These are phyloP conservation scores for Casuarius casuarius DNA, from an alignment of 2,113 vertebrate genomes.

Conservation along the genomic window DNA sequence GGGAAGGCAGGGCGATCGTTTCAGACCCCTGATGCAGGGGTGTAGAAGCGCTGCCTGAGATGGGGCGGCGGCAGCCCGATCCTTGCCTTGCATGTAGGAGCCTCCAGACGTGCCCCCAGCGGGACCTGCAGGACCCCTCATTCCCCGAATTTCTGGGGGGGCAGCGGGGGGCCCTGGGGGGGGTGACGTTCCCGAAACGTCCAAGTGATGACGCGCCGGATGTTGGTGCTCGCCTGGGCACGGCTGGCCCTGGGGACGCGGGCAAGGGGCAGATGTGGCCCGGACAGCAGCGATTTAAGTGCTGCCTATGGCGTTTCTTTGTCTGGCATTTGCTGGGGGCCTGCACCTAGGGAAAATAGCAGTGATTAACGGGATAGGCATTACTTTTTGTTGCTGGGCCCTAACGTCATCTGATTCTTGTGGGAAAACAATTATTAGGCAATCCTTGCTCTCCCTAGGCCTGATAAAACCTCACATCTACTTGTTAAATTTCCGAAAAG, in stretches of 20 bases:
- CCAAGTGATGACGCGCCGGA: no score
- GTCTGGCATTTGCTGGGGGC: not conserved
- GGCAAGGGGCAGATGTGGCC: no score
- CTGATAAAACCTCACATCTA: not conserved
- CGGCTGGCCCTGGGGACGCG: accelerated
- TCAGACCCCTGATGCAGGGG: not conserved
- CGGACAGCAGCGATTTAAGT: not conserved
- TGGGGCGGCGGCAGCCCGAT: not conserved
- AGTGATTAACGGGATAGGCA: not conserved
- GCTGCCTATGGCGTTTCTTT: not conserved
- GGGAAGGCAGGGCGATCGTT: not conserved
- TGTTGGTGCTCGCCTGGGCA: not conserved
- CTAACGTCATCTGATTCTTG: not conserved
- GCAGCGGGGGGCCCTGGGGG: no score
- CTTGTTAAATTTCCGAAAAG: not conserved
- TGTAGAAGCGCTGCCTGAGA: not conserved
- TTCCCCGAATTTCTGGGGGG: no score
- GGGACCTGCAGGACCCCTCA: no score
- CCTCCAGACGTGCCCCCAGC: no score
- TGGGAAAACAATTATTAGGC: not conserved
- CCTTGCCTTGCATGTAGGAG: not conserved
- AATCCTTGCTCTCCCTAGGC: not conserved
- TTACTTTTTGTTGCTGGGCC: not conserved
- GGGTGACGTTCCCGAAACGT: no score
- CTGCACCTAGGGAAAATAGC: not conserved